phyloP scores from a whole-genome alignment of 30 jellyfish, hydroid and myxozoan species.

The Catostylus mosaicus region DNA sequence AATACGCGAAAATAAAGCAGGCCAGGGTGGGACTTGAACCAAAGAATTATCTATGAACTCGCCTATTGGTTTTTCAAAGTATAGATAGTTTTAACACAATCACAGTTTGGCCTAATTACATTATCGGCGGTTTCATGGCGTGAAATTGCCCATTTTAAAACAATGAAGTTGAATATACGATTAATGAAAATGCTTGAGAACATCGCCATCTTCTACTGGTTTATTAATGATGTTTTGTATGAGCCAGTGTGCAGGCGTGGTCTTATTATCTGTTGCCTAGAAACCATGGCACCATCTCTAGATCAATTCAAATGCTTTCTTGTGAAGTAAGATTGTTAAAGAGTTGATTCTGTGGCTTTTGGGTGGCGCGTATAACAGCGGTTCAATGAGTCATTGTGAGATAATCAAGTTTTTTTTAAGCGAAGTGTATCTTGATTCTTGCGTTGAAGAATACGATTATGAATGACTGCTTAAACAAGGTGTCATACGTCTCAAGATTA shows the following conservation, averaged over 20 bases:
- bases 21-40: no score
- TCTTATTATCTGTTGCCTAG: not conserved
- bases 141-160: not conserved
- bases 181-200: not conserved
- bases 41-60: no score
- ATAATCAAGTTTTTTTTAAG: not conserved
- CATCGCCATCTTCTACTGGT: not conserved
- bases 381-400: not conserved
- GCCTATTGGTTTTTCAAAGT: no score
- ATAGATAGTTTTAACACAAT: no score
- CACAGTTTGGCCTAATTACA: no score
- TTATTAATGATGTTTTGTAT: not conserved
- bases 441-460: no score
- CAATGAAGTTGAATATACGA: not conserved
- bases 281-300: not conserved
- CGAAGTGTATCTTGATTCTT: no score
- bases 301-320: not conserved
- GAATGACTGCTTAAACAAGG: no score
- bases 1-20: no score
- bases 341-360: not conserved
- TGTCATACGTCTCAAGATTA: no score
- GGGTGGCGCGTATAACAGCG: not conserved
- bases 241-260: not conserved
- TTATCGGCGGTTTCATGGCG: not conserved
- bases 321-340: not conserved